A percentile compares a stretch with the other conserved stretches of the same genome.
phyloP scores from a whole-genome alignment of 2,888 invertebrate genomes.

The Sabatieria punctata region DNA sequence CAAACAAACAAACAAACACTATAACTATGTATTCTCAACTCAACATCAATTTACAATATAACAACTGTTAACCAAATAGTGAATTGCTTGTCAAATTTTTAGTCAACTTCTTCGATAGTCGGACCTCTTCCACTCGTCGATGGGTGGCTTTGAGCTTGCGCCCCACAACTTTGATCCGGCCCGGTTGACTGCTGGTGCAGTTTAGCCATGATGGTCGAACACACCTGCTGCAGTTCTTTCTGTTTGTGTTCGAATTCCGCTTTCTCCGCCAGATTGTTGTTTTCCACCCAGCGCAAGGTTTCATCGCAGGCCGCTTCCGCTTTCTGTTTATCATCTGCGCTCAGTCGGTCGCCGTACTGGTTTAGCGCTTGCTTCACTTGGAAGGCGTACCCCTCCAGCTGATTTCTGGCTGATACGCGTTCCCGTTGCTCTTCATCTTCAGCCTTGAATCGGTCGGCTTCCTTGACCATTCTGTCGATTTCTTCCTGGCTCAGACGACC shows the following conservation, averaged over 20 bases:
- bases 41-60: too few species aligned
- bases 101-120: too few species aligned
- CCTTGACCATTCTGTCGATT: slow-evolving; percentile 63
- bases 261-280: slow-evolving; percentile 59
- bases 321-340: neutral
- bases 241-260: slow-evolving; percentile 67
- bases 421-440: slow-evolving; percentile 44
- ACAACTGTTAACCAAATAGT: too few species aligned
- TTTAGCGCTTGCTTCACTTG: slow-evolving; percentile 79
- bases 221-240: slow-evolving; percentile 19
- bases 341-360: slow-evolving; percentile 11
- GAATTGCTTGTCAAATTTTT: too few species aligned
- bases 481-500: slow-evolving; percentile 58
- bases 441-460: slow-evolving; percentile 71
- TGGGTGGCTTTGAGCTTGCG: too few species aligned
- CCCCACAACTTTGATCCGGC: too few species aligned
- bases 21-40: too few species aligned
- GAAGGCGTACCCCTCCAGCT: slow-evolving; percentile 71
- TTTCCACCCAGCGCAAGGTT: slow-evolving; percentile 53
- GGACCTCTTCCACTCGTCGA: too few species aligned
- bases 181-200: neutral
- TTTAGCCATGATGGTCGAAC: slow-evolving; percentile 31
- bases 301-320: slow-evolving; percentile 51
- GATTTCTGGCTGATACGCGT: slow-evolving; percentile 56
- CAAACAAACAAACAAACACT: too few species aligned